These are phyloP conservation scores for Tiaroga cobitis DNA, from an alignment of 2,797 vertebrate species.

Conservation along the genomic window DNA sequence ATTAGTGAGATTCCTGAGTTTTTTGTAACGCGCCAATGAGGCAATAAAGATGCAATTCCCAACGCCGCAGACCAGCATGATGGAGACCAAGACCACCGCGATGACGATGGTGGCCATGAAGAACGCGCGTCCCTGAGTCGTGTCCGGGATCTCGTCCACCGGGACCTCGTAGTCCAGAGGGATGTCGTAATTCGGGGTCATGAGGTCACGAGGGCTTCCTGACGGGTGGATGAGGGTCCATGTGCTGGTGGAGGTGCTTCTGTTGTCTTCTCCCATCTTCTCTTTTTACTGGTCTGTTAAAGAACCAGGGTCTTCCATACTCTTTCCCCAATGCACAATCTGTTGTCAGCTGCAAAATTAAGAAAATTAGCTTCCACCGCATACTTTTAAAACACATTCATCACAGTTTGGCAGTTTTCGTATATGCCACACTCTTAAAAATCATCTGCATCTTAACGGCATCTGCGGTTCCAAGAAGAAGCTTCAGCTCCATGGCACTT, in stretches of 20 bases:
- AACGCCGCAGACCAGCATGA: slow-evolving; percentile 93
- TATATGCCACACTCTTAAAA: neutral
- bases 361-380: neutral
- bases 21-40: slow-evolving; percentile 89
- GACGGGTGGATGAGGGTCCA: slow-evolving; percentile 60
- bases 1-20: slow-evolving; percentile 95
- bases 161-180: slow-evolving; percentile 84
- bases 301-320: neutral
- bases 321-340: neutral
- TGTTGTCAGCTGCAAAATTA: neutral
- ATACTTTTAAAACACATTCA: neutral
- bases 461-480: neutral
- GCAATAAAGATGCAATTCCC: slow-evolving; percentile 95
- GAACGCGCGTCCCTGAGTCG: slow-evolving; percentile 90
- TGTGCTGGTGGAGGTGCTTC: slow-evolving; percentile 63
- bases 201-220: slow-evolving; percentile 71
- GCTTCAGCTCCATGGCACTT: neutral
- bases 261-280: slow-evolving; percentile 75
- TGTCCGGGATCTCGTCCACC: slow-evolving; percentile 85
- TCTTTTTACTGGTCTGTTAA: neutral
- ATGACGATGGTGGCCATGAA: slow-evolving; percentile 90
- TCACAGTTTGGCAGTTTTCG: neutral
- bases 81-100: slow-evolving; percentile 86
- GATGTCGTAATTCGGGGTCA: slow-evolving; percentile 73
- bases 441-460: too few relatives aligned